Conservation (phyloP, 2,113 vertebrate genomes). For the Ammodytes marinus region DNA sequence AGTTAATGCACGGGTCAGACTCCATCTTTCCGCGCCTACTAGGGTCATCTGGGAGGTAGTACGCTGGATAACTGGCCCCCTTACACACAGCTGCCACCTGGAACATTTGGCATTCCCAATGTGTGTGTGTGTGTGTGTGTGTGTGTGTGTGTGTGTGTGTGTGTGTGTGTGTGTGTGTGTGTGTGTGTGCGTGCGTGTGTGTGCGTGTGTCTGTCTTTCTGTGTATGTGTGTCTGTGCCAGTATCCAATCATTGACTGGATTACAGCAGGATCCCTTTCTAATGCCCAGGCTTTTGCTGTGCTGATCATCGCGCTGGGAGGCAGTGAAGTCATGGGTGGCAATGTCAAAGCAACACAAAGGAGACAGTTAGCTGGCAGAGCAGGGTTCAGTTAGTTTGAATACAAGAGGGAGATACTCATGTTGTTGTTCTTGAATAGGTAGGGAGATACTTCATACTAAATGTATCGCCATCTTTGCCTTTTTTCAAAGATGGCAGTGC, state of each 20-base stretch:
- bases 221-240: conserved; percentile 29
- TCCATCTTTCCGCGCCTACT: conserved; percentile 32
- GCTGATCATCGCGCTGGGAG: conserved; percentile 51
- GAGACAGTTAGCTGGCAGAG: conserved; percentile 26
- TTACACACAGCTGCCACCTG: conserved; percentile 69
- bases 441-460: background rate
- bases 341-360: conserved; percentile 40
- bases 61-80: conserved; percentile 23
- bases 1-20: conserved; percentile 36
- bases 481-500: too few relatives aligned
- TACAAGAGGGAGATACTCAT: too few relatives aligned
- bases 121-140: too few relatives aligned
- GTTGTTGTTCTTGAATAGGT: background rate
- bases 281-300: conserved; percentile 67
- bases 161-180: too few relatives aligned
- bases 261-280: conserved; percentile 71
- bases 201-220: too few relatives aligned
- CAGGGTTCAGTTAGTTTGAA: background rate
- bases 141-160: too few relatives aligned
- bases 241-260: conserved; percentile 69
- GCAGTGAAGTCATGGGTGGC: conserved; percentile 31
- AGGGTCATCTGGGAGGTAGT: conserved; percentile 52
- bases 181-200: too few relatives aligned
- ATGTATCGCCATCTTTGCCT: background rate
- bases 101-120: conserved; percentile 63